Conservation (phyloP, 2,888 invertebrate genomes). For the Crepidodera aurea region DNA sequence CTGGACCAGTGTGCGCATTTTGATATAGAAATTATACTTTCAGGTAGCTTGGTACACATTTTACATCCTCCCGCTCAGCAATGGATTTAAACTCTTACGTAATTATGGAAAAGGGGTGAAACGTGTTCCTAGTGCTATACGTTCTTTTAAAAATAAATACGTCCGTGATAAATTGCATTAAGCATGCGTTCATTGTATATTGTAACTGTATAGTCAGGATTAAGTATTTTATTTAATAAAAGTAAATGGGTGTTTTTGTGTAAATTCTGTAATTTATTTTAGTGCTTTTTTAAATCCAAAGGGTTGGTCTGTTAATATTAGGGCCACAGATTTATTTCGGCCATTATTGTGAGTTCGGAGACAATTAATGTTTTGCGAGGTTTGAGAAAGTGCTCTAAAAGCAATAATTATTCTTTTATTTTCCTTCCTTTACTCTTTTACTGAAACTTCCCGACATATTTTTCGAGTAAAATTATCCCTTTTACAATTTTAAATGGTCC, state of each 20-base stretch:
- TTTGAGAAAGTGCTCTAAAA: slow-evolving; percentile 20
- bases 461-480: background rate
- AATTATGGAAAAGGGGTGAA: too few species aligned
- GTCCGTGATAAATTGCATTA: too few species aligned
- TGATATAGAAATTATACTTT: too few species aligned
- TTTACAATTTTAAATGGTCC: background rate
- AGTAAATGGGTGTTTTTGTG: background rate
- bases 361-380: slow-evolving; percentile 17
- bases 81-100: too few species aligned
- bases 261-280: slow-evolving; percentile 9
- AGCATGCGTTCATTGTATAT: too few species aligned
- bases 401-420: slow-evolving; percentile 28
- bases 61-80: too few species aligned
- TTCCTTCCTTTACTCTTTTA: slow-evolving; percentile 7
- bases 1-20: too few species aligned
- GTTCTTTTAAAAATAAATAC: background rate
- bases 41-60: too few species aligned
- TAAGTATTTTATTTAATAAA: background rate
- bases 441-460: slow-evolving; percentile 1
- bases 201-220: background rate
- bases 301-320: slow-evolving; percentile 17
- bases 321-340: slow-evolving; percentile 17
- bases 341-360: slow-evolving; percentile 21
- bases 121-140: too few species aligned
- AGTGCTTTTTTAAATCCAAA: slow-evolving; percentile 11